Evolutionary conservation across 2,888 invertebrate species (phyloP), one percentile per base, ranked within the genome.

Genomic region (Stenoptilia bipunctidactyla): DNA sequence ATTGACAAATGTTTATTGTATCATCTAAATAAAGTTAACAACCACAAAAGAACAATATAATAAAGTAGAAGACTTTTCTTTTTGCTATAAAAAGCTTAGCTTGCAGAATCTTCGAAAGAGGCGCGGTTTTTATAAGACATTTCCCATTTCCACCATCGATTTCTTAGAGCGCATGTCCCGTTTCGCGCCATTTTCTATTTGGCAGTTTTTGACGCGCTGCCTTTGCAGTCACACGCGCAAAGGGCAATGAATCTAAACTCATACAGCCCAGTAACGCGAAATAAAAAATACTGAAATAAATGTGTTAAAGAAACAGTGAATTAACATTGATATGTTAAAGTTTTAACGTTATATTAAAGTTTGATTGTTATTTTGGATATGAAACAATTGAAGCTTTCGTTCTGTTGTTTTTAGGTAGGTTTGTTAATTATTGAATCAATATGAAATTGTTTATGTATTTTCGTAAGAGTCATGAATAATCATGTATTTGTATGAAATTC

Each of bases 151-250:
- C 51, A 47, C 53, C 76, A 82, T 82, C 73, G 82, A 82, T 82
- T 79, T 79, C 71, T 58, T 60, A 69, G 56, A 61, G 82, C 82
- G 82, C 82, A 82, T 80, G 82, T 66, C 76, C 55, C 51, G 44
- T 53, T 71, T 68, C 67, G 63, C 70, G 57, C 66, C 62, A 56
- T 60, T 58, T 56, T 48, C 39, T 33, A 25, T 12, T 40, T 55
- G 53, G 45, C 55, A 61, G 71, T 70, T 43, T 61, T 59, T 59
- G 62, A 55, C 51, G 56, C 49, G 53, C 45, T 50, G 49, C 47
- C 45, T 39, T 46, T 40, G 43, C 45, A 42, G 41, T 44, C 50
- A 50, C 44, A 45, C 49, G 53, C 53, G 53, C 45, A 45, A 33
- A 34, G 30, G 38, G 38, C 40, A 44, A 27, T 13, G 14, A 10